Evolutionary conservation across 2,113 vertebrate species (phyloP).

Genomic region (Labeo catla): DNA sequence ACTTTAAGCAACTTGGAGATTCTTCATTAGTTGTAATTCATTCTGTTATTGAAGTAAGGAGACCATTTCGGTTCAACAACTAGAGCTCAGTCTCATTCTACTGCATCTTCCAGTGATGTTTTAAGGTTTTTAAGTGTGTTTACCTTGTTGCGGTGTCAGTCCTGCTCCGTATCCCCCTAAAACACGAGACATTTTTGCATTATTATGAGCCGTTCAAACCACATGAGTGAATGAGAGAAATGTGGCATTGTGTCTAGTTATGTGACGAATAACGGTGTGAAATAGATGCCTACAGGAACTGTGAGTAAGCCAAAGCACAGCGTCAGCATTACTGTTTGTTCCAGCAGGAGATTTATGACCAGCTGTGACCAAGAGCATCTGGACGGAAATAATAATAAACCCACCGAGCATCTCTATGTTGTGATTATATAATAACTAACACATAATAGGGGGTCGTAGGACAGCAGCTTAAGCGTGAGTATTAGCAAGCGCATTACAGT

Average conservation of each 20-base stretch:
- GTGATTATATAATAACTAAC: conserved; percentile 1
- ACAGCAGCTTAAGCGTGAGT: background rate
- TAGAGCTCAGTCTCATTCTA: background rate
- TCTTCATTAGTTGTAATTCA: background rate
- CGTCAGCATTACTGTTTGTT: background rate
- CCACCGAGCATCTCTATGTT: background rate
- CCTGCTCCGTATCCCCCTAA: conserved; percentile 71
- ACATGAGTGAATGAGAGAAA: background rate
- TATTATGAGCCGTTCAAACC: background rate
- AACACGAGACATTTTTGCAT: conserved; percentile 45
- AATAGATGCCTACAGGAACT: background rate
- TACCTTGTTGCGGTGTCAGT: conserved; percentile 79
- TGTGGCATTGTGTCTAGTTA: background rate
- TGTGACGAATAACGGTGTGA: background rate
- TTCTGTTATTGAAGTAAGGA: background rate
- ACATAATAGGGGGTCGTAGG: background rate
- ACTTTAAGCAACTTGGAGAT: background rate
- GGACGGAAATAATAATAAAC: background rate
- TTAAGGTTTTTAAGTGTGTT: background rate
- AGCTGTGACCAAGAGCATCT: conserved; percentile 12
- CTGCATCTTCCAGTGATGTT: background rate
- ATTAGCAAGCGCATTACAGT: background rate
- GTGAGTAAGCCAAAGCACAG: too few relatives aligned
- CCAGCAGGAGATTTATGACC: conserved; percentile 6
- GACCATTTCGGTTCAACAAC: background rate